Percentiles rank a stretch among this genome's conserved stretches.
These are phyloP conservation scores for Potorous gilbertii DNA, from an alignment of 2,797 vertebrate species.

Conservation along the genomic window DNA sequence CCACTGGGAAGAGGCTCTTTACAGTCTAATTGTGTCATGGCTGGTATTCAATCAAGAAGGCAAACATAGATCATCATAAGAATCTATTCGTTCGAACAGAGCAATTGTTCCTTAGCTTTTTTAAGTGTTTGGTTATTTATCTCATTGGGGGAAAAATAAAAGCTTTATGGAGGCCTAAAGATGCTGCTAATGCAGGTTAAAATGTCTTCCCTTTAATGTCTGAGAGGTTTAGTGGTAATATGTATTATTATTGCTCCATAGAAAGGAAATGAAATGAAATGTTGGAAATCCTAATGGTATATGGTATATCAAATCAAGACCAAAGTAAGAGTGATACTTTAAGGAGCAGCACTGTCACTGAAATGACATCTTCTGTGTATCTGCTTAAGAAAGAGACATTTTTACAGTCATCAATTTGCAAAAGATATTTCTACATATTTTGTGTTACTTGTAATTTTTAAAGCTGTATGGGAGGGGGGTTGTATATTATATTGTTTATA, in stretches of 20 bases:
- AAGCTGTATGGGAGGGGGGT: not conserved
- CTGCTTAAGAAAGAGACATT: constrained; percentile 72
- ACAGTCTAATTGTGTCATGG: constrained; percentile 37
- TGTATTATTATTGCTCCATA: constrained; percentile 66
- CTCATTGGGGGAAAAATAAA: constrained; percentile 66
- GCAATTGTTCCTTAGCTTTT: constrained; percentile 47
- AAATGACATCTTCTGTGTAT: constrained; percentile 63
- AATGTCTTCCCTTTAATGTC: constrained; percentile 64
- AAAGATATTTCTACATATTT: constrained; percentile 29
- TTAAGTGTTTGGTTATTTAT: constrained; percentile 73
- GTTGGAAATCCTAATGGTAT: constrained; percentile 62
- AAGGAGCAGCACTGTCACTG: constrained; percentile 66
- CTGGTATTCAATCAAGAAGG: constrained; percentile 29
- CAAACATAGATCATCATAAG: constrained; percentile 48
- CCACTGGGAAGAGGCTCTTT: constrained; percentile 56
- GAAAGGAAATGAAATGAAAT: constrained; percentile 72
- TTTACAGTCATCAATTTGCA: constrained; percentile 63
- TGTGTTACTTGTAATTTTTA: not conserved
- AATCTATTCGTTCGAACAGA: constrained; percentile 69
- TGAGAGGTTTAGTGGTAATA: constrained; percentile 75
- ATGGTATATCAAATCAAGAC: constrained; percentile 69
- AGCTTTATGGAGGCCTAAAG: constrained; percentile 71
- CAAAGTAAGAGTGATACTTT: constrained; percentile 70
- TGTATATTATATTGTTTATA: not conserved
- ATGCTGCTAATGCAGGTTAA: constrained; percentile 68